A percentile compares a stretch with the other conserved stretches of the same genome.
phyloP scores from a whole-genome alignment of 1,140 invertebrate species.

The Brachionus asplanchnoidis region DNA sequence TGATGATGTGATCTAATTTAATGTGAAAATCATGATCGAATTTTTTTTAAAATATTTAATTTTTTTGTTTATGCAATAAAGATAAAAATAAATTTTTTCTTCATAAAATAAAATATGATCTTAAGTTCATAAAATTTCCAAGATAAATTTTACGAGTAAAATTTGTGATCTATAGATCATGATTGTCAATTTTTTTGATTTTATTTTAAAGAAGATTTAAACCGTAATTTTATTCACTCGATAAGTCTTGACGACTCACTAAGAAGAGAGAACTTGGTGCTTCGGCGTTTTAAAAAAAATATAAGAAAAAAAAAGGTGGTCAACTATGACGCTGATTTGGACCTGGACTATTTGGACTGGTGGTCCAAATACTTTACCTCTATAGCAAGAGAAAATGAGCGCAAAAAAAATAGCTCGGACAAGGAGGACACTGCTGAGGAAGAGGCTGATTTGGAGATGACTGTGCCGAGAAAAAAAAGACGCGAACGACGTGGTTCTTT shows the following conservation, averaged over 20 bases:
- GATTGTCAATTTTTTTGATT: neutral
- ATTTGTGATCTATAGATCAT: too few relatives aligned
- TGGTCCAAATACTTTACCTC: conserved; percentile 36
- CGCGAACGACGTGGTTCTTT: neutral
- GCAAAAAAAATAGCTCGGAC: neutral
- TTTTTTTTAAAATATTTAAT: too few relatives aligned
- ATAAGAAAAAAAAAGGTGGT: neutral
- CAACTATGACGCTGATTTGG: neutral
- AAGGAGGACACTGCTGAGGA: neutral
- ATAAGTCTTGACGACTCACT: conserved; percentile 19
- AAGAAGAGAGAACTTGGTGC: neutral
- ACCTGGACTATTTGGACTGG: conserved; percentile 41
- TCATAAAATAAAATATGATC: too few relatives aligned
- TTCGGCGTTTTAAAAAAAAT: neutral
- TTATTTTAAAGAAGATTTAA: neutral
- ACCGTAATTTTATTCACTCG: conserved; percentile 24
- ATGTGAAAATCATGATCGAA: too few relatives aligned
- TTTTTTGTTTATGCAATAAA: too few relatives aligned
- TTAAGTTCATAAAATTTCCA: too few relatives aligned
- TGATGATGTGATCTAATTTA: too few relatives aligned
- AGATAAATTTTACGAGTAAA: too few relatives aligned
- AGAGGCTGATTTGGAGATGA: neutral
- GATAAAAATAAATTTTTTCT: too few relatives aligned
- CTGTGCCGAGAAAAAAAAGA: neutral
- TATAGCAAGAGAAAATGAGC: neutral